Percentiles rank a stretch among this genome's conserved stretches.
phyloP scores from a whole-genome alignment of 2,888 invertebrate species.

The Drosophila peninsularis region DNA sequence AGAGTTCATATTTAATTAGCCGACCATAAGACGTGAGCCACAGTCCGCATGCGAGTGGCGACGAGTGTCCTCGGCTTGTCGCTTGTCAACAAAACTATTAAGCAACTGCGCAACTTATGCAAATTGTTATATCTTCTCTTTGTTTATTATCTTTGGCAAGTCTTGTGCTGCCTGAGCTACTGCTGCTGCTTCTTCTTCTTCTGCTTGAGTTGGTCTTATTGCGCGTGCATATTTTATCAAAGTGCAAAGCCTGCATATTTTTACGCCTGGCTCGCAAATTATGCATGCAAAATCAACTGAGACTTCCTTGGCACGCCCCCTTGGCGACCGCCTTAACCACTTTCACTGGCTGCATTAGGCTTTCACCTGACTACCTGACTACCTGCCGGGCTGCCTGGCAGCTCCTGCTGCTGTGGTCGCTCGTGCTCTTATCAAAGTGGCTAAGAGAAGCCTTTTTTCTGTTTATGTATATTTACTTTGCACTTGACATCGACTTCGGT shows the following conservation, averaged over 20 bases:
- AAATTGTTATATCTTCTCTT: slow-evolving; percentile 48
- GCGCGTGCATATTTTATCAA: slow-evolving; percentile 72
- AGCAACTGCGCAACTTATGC: slow-evolving; percentile 43
- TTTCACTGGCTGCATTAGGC: slow-evolving; percentile 62
- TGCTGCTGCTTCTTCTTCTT: neutral
- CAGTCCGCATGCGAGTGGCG: slow-evolving; percentile 19
- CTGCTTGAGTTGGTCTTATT: slow-evolving; percentile 32
- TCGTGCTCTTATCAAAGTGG: slow-evolving; percentile 53
- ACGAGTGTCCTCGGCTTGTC: neutral
- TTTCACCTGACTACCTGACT: slow-evolving; percentile 20
- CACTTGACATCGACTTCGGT: slow-evolving; percentile 42
- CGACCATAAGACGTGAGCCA: slow-evolving; percentile 9
- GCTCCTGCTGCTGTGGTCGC: slow-evolving; percentile 16
- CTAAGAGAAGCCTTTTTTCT: slow-evolving; percentile 60
- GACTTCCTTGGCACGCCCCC: slow-evolving; percentile 33
- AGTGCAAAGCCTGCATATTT: slow-evolving; percentile 73
- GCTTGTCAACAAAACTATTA: slow-evolving; percentile 63
- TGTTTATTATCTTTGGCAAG: slow-evolving; percentile 16
- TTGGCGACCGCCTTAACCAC: slow-evolving; percentile 39
- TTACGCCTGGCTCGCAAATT: slow-evolving; percentile 63
- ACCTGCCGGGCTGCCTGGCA: neutral
- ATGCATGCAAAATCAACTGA: slow-evolving; percentile 74
- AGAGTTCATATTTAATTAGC: slow-evolving; percentile 40
- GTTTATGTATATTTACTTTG: slow-evolving; percentile 45
- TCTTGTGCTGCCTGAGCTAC: neutral